These are phyloP conservation scores for Hirudinaria manillensis DNA, from an alignment of 2,888 invertebrate species.

Conservation along the genomic window DNA sequence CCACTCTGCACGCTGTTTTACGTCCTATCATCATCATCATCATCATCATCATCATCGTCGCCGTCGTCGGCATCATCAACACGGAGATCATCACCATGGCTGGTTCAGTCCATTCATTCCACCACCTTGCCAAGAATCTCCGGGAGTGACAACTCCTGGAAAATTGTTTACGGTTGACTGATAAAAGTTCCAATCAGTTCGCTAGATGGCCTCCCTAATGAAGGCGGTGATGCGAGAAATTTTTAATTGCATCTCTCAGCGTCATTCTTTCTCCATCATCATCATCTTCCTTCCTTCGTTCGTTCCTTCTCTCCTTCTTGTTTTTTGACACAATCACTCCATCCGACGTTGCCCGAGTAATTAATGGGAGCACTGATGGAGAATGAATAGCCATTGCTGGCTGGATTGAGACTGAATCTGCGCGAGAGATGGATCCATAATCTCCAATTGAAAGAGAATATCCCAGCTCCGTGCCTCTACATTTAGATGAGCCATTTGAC, in stretches of 20 bases:
- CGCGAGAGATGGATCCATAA: too few species aligned
- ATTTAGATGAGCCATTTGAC: too few species aligned
- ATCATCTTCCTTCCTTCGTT: background rate
- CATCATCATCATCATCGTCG: constrained; percentile 10
- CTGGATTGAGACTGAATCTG: too few species aligned
- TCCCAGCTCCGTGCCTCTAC: too few species aligned
- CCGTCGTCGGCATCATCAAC: background rate
- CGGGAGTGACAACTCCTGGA: background rate
- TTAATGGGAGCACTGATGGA: too few species aligned
- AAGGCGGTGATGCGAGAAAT: constrained; percentile 11
- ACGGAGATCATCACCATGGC: background rate
- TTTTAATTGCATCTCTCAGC: constrained; percentile 21
- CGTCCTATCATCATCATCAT: background rate
- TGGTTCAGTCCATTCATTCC: too few species aligned
- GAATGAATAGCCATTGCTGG: too few species aligned
- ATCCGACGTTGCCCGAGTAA: background rate
- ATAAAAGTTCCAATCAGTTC: constrained; percentile 20
- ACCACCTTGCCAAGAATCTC: too few species aligned
- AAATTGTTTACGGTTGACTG: constrained; percentile 11
- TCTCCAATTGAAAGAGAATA: too few species aligned
- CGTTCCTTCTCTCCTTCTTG: background rate
- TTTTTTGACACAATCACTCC: background rate
- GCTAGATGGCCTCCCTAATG: constrained; percentile 18
- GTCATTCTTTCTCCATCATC: background rate
- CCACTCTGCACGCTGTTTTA: background rate